Conservation (phyloP, 2,113 vertebrate genomes). For the Dasyurus viverrinus region DNA sequence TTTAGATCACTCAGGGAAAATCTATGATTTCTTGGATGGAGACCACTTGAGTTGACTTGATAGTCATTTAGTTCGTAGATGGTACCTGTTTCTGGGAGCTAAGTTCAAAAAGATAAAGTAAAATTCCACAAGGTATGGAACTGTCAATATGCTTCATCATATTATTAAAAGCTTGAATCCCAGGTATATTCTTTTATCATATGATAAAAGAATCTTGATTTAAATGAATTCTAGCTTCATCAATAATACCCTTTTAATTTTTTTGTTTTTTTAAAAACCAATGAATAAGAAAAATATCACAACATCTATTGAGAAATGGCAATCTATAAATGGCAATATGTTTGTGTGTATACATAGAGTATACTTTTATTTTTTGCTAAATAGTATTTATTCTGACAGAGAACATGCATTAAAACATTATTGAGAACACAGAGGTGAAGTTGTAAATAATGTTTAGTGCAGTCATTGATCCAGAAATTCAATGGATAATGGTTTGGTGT, state of each 20-base stretch:
- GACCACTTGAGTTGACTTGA: not conserved
- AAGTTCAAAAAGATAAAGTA: conserved; percentile 45
- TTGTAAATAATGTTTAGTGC: not conserved
- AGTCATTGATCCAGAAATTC: conserved; percentile 45
- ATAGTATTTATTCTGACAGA: not conserved
- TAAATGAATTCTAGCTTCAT: conserved; percentile 63
- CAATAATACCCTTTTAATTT: conserved; percentile 59
- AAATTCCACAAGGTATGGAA: conserved; percentile 69
- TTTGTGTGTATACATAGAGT: not conserved
- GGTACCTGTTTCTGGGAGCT: conserved; percentile 16
- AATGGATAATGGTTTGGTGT: not conserved
- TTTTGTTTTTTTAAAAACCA: conserved; percentile 57
- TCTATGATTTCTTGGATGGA: not conserved
- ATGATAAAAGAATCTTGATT: conserved; percentile 72
- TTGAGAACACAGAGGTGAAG: not conserved
- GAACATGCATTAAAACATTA: not conserved
- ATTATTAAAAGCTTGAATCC: conserved; percentile 73
- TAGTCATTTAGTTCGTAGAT: conserved; percentile 34
- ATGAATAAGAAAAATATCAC: conserved; percentile 52
- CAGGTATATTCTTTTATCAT: conserved; percentile 69
- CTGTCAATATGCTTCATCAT: conserved; percentile 66
- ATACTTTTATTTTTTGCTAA: conserved; percentile 12
- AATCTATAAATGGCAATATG: not conserved
- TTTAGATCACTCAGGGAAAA: too few relatives aligned
- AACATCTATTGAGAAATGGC: conserved; percentile 43